A percentile compares a stretch with the other conserved stretches of the same genome.
These are phyloP conservation scores for Clarias gariepinus DNA, from an alignment of 2,113 vertebrate genomes.

Conservation along the genomic window DNA sequence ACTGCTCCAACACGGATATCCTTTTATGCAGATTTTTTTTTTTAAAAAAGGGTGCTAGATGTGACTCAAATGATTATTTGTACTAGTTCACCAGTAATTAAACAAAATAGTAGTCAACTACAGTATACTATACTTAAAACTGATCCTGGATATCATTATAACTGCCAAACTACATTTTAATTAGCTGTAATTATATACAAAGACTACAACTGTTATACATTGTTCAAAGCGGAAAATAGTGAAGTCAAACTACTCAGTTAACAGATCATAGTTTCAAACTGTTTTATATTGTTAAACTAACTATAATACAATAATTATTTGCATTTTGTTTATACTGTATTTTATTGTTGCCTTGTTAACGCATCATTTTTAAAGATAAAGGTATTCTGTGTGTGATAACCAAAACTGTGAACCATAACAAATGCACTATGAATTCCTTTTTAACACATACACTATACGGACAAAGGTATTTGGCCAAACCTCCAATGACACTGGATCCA, in stretches of 20 bases:
- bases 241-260: background rate
- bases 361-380: too few relatives aligned
- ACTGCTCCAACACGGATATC: background rate
- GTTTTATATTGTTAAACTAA: background rate
- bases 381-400: background rate
- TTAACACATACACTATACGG: too few relatives aligned
- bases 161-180: background rate
- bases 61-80: too few relatives aligned
- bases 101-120: background rate
- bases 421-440: too few relatives aligned
- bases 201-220: background rate
- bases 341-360: background rate
- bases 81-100: background rate
- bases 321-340: background rate
- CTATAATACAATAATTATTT: background rate
- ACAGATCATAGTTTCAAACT: background rate
- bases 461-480: too few relatives aligned
- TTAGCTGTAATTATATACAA: background rate
- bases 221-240: background rate
- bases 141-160: background rate
- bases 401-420: too few relatives aligned
- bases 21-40: background rate
- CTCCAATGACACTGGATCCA: too few relatives aligned
- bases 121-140: background rate
- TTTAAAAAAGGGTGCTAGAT: too few relatives aligned